phyloP scores from a whole-genome alignment of 2,888 invertebrate species.

The Phyllotreta striolata region DNA sequence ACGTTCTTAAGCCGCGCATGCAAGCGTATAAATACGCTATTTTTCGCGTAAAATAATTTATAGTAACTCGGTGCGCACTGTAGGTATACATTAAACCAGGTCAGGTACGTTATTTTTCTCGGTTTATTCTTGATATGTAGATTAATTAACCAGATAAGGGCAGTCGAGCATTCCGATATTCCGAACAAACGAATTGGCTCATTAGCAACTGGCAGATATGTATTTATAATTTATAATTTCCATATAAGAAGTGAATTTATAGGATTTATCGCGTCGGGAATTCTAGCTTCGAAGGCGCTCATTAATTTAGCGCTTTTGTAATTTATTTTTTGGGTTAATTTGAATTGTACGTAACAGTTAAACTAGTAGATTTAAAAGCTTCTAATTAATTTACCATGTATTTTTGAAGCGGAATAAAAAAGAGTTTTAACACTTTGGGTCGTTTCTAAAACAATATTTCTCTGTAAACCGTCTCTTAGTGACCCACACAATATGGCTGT shows the following conservation, averaged over 20 bases:
- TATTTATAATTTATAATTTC: constrained; percentile 31
- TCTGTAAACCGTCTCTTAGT: too few relatives aligned
- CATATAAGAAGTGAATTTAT: constrained; percentile 28
- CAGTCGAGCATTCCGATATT: constrained; percentile 10
- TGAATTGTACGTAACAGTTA: too few relatives aligned
- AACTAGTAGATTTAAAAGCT: too few relatives aligned
- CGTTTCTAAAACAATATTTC: too few relatives aligned
- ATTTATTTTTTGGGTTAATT: too few relatives aligned
- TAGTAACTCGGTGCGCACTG: too few relatives aligned
- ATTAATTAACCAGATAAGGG: constrained; percentile 18
- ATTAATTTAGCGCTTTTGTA: constrained; percentile 27
- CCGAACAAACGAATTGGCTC: constrained; percentile 13
- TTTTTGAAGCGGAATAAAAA: too few relatives aligned
- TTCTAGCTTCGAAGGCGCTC: constrained; percentile 4
- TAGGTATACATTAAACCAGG: constrained; percentile 4
- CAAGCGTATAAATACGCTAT: background rate
- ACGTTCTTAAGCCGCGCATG: too few relatives aligned
- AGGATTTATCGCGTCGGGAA: constrained; percentile 11
- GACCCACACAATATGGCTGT: too few relatives aligned
- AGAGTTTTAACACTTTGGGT: too few relatives aligned
- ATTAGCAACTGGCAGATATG: constrained; percentile 16
- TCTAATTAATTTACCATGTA: too few relatives aligned
- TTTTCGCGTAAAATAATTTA: background rate
- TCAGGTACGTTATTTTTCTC: constrained; percentile 14
- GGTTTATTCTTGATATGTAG: constrained; percentile 5